Conservation (phyloP, 2,797 vertebrate genomes). For the Orientallactaga sibirica region DNA sequence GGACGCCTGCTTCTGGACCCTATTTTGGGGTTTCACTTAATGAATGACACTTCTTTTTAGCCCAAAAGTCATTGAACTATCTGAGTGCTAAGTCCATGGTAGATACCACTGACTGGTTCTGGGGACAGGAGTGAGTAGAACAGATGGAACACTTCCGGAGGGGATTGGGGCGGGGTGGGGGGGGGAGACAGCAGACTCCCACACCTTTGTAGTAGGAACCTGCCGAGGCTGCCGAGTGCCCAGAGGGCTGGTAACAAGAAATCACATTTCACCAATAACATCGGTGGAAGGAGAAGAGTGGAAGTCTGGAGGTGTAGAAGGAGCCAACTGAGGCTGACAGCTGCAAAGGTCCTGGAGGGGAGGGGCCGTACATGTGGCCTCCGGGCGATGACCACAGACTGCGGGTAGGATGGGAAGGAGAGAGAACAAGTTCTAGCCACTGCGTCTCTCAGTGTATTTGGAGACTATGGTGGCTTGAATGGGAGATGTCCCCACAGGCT, state of each 20-base stretch:
- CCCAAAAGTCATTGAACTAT: background rate
- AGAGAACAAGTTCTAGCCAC: background rate
- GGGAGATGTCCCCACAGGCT: too few relatives aligned
- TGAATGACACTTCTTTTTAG: background rate
- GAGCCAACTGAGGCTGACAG: background rate
- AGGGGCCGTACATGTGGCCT: background rate
- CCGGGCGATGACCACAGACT: background rate
- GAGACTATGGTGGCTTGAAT: background rate
- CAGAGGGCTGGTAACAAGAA: background rate
- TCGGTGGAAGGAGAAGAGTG: background rate
- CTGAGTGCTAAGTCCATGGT: background rate
- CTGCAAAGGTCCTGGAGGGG: slow-evolving; percentile 8
- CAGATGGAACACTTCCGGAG: background rate
- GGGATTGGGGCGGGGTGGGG: too few relatives aligned
- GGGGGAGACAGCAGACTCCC: too few relatives aligned
- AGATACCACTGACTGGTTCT: background rate
- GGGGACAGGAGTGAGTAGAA: background rate
- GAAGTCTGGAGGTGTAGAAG: background rate
- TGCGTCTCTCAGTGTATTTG: background rate
- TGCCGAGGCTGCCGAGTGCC: background rate
- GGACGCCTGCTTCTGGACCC: background rate
- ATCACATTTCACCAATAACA: rapidly evolving
- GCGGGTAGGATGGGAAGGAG: background rate
- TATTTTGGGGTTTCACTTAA: slow-evolving; percentile 14
- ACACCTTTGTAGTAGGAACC: background rate